Evolutionary conservation across 2,113 vertebrate species (phyloP).

Genomic region (Poecilia latipinna): DNA sequence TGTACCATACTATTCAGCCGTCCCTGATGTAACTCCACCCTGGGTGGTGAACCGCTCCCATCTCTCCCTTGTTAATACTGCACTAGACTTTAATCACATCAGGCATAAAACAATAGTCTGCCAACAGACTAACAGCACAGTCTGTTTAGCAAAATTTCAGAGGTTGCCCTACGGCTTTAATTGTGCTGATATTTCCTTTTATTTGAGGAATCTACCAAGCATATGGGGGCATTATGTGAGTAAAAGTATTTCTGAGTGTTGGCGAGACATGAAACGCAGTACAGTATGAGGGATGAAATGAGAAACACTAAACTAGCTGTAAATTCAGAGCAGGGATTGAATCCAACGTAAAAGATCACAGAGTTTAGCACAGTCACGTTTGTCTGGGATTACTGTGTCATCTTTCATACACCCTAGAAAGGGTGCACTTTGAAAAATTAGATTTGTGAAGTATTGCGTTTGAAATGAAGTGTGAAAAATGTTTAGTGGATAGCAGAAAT

Average conservation of each 20-base stretch:
- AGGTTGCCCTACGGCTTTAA: slow-evolving; percentile 2
- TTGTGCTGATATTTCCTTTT: slow-evolving; percentile 27
- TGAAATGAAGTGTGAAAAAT: slow-evolving; percentile 25
- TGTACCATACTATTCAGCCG: neutral
- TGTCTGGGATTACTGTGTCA: slow-evolving; percentile 21
- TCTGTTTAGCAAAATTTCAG: neutral
- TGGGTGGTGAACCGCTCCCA: too few relatives aligned
- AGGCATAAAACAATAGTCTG: neutral
- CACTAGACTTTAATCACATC: slow-evolving; percentile 13
- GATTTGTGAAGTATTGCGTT: slow-evolving; percentile 35
- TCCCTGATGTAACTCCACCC: too few relatives aligned
- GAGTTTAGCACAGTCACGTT: slow-evolving; percentile 45
- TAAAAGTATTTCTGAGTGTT: slow-evolving; percentile 45
- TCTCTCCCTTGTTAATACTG: slow-evolving; percentile 3
- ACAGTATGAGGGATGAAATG: slow-evolving; percentile 51
- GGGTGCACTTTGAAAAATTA: neutral
- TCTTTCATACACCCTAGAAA: slow-evolving; percentile 40
- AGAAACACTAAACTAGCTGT: slow-evolving; percentile 60
- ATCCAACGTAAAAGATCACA: slow-evolving; percentile 36
- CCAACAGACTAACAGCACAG: too few relatives aligned
- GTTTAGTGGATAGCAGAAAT: slow-evolving; percentile 25
- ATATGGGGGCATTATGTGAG: slow-evolving; percentile 67
- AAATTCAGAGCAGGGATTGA: slow-evolving; percentile 41
- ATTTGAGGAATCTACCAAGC: slow-evolving; percentile 40
- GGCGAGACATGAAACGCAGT: slow-evolving; percentile 65